Conservation (phyloP, 2,888 invertebrate genomes). For the Chirona hameri region DNA sequence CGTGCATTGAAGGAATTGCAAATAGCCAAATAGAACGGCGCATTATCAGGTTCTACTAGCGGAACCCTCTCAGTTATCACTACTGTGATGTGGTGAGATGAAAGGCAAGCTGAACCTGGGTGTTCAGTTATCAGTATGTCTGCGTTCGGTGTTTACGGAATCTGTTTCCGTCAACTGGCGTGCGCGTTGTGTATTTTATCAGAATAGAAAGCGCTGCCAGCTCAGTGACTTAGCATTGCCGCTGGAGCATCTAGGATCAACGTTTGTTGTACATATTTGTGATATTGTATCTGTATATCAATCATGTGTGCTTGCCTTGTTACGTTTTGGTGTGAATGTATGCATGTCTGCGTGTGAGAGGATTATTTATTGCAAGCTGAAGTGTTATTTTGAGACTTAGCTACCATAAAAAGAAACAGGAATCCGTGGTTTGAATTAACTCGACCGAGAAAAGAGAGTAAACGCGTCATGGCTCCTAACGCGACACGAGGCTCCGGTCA, state of each 20-base stretch:
- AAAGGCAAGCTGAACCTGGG: too few relatives aligned
- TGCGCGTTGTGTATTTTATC: background rate
- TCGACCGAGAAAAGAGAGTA: too few relatives aligned
- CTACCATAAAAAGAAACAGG: background rate
- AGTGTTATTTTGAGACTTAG: background rate
- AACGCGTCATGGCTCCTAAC: too few relatives aligned
- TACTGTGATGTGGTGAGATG: too few relatives aligned
- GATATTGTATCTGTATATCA: background rate
- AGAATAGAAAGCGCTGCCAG: background rate
- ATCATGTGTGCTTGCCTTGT: background rate
- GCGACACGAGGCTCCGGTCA: too few relatives aligned
- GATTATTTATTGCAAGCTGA: constrained; percentile 1
- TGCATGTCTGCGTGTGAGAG: background rate
- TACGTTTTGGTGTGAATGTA: background rate
- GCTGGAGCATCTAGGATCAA: background rate
- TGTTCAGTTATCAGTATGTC: too few relatives aligned
- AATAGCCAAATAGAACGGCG: background rate
- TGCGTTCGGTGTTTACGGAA: too few relatives aligned
- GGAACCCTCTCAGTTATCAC: too few relatives aligned
- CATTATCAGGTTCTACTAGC: background rate
- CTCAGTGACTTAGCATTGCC: background rate
- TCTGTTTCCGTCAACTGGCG: too few relatives aligned
- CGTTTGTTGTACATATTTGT: constrained; percentile 1
- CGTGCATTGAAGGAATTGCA: background rate
- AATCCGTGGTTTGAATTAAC: too few relatives aligned